Evolutionary conservation across 2,797 vertebrate genomes (phyloP), one percentile per base, ranked within the genome.

Genomic region (Toxotes lorentzi): DNA sequence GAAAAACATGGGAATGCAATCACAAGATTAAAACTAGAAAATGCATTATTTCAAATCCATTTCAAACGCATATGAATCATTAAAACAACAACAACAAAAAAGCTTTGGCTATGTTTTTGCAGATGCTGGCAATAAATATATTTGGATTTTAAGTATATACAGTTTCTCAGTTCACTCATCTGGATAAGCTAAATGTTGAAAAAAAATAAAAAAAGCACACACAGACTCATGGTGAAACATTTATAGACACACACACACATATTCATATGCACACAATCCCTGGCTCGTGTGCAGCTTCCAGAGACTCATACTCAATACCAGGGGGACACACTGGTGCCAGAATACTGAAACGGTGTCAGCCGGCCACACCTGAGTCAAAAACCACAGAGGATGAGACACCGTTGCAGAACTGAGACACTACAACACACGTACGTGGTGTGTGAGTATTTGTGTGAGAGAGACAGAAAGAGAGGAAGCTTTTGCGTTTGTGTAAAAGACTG

Each of bases 1-100:
- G 70, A 81, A 90, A 65, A 87, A 79, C 75, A 84, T 38, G 61
- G 51, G 41, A 23, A 70, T 65, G 48, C 63, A 85, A 85, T 81
- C 70, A 63, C 65, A 72, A 76, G 71, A 86, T 79, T 80, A 81
- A 78, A 79, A 79, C 13, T 56, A 67, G 78, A 79, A 82, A 80
- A 82, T 34, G 1, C 21, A 65, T 70, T 64, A 57, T 56, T 81
- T 78, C 60, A 69, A 69, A 81, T 78, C 17, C 43, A 66, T 78
- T 82, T 85, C 47, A 83, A 73, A 76, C 53, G 48, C 57, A 64
- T 59, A 75, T 73, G 50, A 77, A 75, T 79, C 68, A 72, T 74
- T 50, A 67, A 60, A 67, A 66, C 4, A 53, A 14, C 73, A 38
- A 38, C 32, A 34, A 38, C 1, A 38, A 38, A 50, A 73, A 19